These are phyloP conservation scores for Lepidurus apus DNA, from an alignment of 1,140 invertebrate genomes.

Conservation along the genomic window DNA sequence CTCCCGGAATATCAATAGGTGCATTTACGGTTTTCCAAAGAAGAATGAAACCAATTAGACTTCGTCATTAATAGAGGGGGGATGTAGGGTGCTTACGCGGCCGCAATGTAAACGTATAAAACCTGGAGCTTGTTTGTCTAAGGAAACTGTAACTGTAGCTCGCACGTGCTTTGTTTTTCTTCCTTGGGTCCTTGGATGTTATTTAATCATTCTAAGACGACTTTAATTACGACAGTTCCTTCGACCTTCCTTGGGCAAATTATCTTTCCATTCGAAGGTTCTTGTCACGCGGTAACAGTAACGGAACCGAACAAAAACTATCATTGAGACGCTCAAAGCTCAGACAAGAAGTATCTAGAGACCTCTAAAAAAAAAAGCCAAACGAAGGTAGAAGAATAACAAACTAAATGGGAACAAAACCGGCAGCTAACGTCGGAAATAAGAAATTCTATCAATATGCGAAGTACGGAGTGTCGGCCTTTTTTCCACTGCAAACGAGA, in stretches of 20 bases:
- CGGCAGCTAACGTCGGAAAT: too few relatives aligned
- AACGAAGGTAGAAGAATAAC: too few relatives aligned
- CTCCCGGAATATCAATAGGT: too few relatives aligned
- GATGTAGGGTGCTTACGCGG: background rate
- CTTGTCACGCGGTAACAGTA: background rate
- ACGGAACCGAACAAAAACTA: background rate
- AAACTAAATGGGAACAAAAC: too few relatives aligned
- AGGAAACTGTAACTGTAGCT: background rate
- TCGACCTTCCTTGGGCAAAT: background rate
- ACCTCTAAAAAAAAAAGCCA: too few relatives aligned
- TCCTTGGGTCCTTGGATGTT: background rate
- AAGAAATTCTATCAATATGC: too few relatives aligned
- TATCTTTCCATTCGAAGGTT: background rate
- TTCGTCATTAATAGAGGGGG: background rate
- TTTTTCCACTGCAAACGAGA: too few relatives aligned
- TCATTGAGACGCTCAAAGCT: too few relatives aligned
- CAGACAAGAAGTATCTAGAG: too few relatives aligned
- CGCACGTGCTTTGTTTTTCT: constrained; percentile 7
- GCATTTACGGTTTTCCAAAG: too few relatives aligned
- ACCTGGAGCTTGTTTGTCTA: background rate
- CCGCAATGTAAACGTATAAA: background rate
- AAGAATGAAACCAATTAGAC: background rate
- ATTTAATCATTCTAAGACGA: background rate
- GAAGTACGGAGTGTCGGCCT: too few relatives aligned
- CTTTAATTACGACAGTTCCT: background rate